Percentiles rank a stretch among this genome's conserved stretches.
phyloP scores from a whole-genome alignment of 1,140 invertebrate genomes.

The Drosophila murphyi region DNA sequence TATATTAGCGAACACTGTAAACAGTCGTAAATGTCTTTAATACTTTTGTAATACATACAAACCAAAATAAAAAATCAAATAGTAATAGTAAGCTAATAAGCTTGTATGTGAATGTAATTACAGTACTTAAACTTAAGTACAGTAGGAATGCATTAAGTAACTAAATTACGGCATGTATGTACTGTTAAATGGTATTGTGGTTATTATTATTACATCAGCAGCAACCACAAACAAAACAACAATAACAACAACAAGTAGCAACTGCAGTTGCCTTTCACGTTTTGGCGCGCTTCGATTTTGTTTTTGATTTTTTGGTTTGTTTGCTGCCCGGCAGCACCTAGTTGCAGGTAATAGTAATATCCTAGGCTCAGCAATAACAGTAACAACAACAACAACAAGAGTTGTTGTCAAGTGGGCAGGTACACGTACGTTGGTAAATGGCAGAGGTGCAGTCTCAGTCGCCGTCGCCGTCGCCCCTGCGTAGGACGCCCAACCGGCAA shows the following conservation, averaged over 20 bases:
- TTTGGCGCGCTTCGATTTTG: slow-evolving; percentile 46
- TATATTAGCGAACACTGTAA: no score
- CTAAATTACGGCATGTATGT: neutral
- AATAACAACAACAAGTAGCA: neutral
- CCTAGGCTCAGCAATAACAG: slow-evolving; percentile 57
- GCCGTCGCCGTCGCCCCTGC: slow-evolving; percentile 31
- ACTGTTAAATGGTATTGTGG: slow-evolving; percentile 21
- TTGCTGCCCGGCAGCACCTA: slow-evolving; percentile 28
- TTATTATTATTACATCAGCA: slow-evolving; percentile 38
- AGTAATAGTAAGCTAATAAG: neutral
- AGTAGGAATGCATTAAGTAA: neutral
- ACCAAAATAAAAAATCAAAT: neutral
- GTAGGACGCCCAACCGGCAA: slow-evolving; percentile 62
- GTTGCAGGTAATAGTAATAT: slow-evolving; percentile 62
- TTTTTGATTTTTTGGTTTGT: slow-evolving; percentile 38
- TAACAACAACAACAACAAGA: slow-evolving; percentile 42
- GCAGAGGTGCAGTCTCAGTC: slow-evolving; percentile 9
- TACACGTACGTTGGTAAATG: slow-evolving; percentile 37
- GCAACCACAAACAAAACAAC: neutral
- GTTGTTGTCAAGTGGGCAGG: slow-evolving; percentile 69
- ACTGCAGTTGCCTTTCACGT: neutral
- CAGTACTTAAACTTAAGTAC: neutral
- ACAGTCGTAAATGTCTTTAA: no score
- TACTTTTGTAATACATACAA: neutral
- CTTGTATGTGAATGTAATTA: neutral